Conservation (phyloP, 1,140 invertebrate species). For the Drosophila pectinifera region DNA sequence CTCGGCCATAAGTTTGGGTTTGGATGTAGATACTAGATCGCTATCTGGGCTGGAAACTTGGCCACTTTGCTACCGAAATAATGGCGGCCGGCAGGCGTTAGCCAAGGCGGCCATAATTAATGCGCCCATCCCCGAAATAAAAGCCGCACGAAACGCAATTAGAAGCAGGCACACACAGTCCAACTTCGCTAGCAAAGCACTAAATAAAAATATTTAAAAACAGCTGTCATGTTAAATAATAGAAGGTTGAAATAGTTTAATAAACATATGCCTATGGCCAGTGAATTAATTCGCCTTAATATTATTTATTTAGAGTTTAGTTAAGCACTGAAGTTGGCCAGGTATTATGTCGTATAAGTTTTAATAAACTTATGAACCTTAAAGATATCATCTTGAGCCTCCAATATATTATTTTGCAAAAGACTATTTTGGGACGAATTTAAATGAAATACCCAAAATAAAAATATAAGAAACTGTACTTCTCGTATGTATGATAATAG, state of each 20-base stretch:
- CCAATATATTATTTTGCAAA: too few species aligned
- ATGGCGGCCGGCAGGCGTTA: constrained; percentile 65
- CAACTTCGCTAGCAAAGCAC: constrained; percentile 10
- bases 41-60: constrained; percentile 66
- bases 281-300: too few species aligned
- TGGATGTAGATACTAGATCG: constrained; percentile 77
- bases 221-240: constrained; percentile 7
- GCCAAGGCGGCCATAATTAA: constrained; percentile 77
- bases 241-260: too few species aligned
- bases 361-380: too few species aligned
- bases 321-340: background rate
- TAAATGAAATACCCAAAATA: too few species aligned
- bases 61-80: constrained; percentile 66
- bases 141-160: constrained; percentile 74
- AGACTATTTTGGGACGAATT: too few species aligned
- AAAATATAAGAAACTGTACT: too few species aligned
- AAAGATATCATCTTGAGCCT: too few species aligned
- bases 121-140: constrained; percentile 63
- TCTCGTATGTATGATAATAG: too few species aligned
- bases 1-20: constrained; percentile 42
- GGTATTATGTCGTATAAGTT: background rate
- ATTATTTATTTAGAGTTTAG: background rate
- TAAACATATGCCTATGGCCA: too few species aligned
- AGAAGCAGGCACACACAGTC: constrained; percentile 69
- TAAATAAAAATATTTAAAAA: background rate